Conservation (phyloP, 1,140 invertebrate species). For the silkworm (Bombyx mori) region ASM3026992v2 NC_085121.1:12552501-12553000, state of each 20-base stretch:
- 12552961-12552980: constrained; percentile 3
- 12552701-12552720: constrained; percentile 52
- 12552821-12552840: constrained; percentile 13
- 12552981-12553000: background rate
- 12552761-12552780: constrained; percentile 30
- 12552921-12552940: constrained; percentile 5
- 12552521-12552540: constrained; percentile 19
- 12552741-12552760: constrained; percentile 44
- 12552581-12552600: constrained; percentile 18
- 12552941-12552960: constrained; percentile 7
- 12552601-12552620: constrained; percentile 50
- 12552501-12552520: constrained; percentile 20
- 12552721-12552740: constrained; percentile 40
- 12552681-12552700: constrained; percentile 40
- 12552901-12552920: constrained; percentile 13
- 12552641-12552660: constrained; percentile 51
- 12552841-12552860: constrained; percentile 24
- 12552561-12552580: constrained; percentile 2
- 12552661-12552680: constrained; percentile 47
- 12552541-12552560: constrained; percentile 15
- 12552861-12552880: constrained; percentile 15
- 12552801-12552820: constrained; percentile 45
- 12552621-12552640: constrained; percentile 51
- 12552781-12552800: constrained; percentile 33
- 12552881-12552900: constrained; percentile 14